Percentiles rank a stretch among this genome's conserved stretches.
Conservation (phyloP, 2,888 invertebrate species). For the Ophion costatus region DNA sequence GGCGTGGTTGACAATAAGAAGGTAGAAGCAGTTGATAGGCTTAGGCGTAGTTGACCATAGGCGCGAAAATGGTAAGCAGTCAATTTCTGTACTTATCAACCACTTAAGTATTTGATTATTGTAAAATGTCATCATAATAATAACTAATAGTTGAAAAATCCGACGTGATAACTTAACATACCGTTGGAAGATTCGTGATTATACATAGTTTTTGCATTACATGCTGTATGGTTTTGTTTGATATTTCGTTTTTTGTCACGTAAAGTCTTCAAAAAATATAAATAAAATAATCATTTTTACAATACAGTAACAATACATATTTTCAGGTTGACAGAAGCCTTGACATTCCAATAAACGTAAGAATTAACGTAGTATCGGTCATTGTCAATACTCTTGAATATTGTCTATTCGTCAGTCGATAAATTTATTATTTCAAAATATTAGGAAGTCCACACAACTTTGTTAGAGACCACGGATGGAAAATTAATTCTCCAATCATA, state of each 20-base stretch:
- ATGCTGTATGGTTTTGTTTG: background rate
- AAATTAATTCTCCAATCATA: slow-evolving; percentile 1
- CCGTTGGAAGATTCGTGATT: slow-evolving; percentile 9
- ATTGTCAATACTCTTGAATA: slow-evolving; percentile 3
- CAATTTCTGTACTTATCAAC: too few relatives aligned
- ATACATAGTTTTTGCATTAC: background rate
- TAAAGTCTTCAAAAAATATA: background rate
- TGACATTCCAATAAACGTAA: slow-evolving; percentile 17
- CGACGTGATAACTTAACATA: background rate
- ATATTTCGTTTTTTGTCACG: background rate
- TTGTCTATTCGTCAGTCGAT: slow-evolving; percentile 21
- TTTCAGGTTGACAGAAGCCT: slow-evolving; percentile 12
- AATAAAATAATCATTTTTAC: slow-evolving; percentile 16
- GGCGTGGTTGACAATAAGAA: slow-evolving; percentile 9
- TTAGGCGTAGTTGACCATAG: slow-evolving; percentile 2
- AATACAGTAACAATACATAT: slow-evolving; percentile 9
- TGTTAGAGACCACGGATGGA: slow-evolving; percentile 8
- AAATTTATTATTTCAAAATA: slow-evolving; percentile 19
- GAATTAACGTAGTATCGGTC: slow-evolving; percentile 16
- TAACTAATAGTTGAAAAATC: slow-evolving; percentile 7
- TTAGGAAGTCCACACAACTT: slow-evolving; percentile 14
- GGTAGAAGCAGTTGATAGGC: slow-evolving; percentile 8
- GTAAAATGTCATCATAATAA: slow-evolving; percentile 2
- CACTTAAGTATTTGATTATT: too few relatives aligned
- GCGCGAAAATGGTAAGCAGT: background rate